Evolutionary conservation across 2,888 invertebrate species (phyloP), one percentile per base, ranked within the genome.

Genomic region (Drymonia ruficornis): DNA sequence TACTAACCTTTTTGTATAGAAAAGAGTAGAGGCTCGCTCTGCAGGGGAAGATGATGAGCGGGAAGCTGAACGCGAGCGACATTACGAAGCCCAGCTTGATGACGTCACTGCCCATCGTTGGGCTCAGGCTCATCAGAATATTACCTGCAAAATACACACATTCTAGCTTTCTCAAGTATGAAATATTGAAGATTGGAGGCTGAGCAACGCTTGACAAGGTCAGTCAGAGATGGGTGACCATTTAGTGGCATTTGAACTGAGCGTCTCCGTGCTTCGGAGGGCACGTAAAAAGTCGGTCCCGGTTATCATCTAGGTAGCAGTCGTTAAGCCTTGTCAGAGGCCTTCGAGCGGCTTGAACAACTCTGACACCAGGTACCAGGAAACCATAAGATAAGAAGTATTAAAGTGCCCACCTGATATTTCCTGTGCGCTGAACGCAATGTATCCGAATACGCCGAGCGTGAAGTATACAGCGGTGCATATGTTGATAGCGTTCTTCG

Each of bases 21-120:
- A 99, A 94, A 0, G 98, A 99, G 90, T 98, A 97, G 23, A 99
- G 93, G 80, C 98, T 98, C 12, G 97, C 97, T 56, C 99, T 93
- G 80, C 99, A 99, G 0, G 99, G 99, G 87, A 99, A 99, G 82
- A 99, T 97, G 70, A 98, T 97, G 63, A 99, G 94, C 0, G 99
- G 99, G 89, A 99, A 99, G 79, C 99, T 99, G 83, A 98, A 97
- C 15, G 98, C 98, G 31, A 99, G 95, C 0, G 99, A 98, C 72
- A 99, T 92, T 9, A 99, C 96, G 91, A 99, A 99, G 28, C 98
- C 98, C 63, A 99, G 93, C 93, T 99, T 99, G 76, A 99, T 97
- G 55, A 97, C 94, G 86, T 99, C 98, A 70, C 97, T 97, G 38
- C 96, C 94, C 79, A 96, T 91, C 2, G 97, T 96, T 0, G 96